Evolutionary conservation across 2,888 invertebrate species (phyloP).

Genomic region (Xylophagus ater): DNA sequence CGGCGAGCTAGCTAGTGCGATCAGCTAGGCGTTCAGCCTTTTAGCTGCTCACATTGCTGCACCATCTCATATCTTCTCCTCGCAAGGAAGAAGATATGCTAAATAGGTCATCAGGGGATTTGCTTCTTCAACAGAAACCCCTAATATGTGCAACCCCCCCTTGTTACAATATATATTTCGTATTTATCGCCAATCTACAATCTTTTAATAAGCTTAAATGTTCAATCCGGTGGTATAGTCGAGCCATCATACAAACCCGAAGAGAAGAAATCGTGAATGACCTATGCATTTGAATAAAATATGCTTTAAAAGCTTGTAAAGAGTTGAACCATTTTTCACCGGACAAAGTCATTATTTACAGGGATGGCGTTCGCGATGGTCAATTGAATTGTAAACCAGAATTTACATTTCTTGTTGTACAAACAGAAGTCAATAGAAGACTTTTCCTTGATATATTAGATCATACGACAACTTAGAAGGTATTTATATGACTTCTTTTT

Average conservation of each 20-base stretch:
- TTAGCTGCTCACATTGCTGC: too few relatives aligned
- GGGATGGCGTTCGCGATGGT: constrained; percentile 93
- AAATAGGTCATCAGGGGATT: too few relatives aligned
- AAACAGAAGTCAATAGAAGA: constrained; percentile 82
- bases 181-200: too few relatives aligned
- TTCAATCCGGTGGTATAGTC: constrained; percentile 73
- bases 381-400: constrained; percentile 57
- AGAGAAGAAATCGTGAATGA: constrained; percentile 67
- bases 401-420: constrained; percentile 74
- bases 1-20: too few relatives aligned
- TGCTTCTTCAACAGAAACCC: too few relatives aligned
- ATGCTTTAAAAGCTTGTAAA: constrained; percentile 55
- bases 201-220: too few relatives aligned
- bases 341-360: constrained; percentile 69
- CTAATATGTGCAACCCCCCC: too few relatives aligned
- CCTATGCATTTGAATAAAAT: constrained; percentile 54
- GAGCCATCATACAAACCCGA: constrained; percentile 54
- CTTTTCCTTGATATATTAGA: constrained; percentile 67
- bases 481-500: constrained; percentile 81
- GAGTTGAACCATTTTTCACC: constrained; percentile 59
- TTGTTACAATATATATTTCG: too few relatives aligned
- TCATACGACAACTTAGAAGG: constrained; percentile 59
- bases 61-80: too few relatives aligned
- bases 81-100: too few relatives aligned
- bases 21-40: too few relatives aligned